These are phyloP conservation scores for Andrena fulva DNA, from an alignment of 2,888 invertebrate genomes.

Conservation along the genomic window DNA sequence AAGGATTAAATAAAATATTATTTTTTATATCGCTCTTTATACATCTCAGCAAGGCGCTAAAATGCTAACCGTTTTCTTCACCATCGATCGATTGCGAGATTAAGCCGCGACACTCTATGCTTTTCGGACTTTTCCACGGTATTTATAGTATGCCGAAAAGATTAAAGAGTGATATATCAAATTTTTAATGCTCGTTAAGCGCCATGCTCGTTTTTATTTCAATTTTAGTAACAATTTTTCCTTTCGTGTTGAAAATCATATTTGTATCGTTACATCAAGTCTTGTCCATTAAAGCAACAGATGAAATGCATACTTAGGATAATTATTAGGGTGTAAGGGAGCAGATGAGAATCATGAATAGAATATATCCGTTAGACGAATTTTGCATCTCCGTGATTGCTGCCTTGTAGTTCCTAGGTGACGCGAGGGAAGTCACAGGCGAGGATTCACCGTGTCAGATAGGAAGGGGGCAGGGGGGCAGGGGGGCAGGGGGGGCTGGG, in stretches of 20 bases:
- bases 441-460: conserved; percentile 58
- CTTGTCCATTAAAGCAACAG: conserved; percentile 67
- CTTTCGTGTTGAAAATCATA: conserved; percentile 63
- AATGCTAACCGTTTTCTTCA: conserved; percentile 49
- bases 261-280: conserved; percentile 69
- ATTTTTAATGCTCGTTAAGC: conserved; percentile 48
- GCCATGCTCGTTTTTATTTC: conserved; percentile 70
- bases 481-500: conserved; percentile 58
- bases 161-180: conserved; percentile 52
- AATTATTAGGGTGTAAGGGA: conserved; percentile 75
- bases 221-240: conserved; percentile 67
- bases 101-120: conserved; percentile 39
- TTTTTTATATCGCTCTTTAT: conserved; percentile 80
- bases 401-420: conserved; percentile 79
- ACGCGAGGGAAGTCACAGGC: conserved; percentile 67
- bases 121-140: conserved; percentile 54
- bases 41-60: conserved; percentile 63
- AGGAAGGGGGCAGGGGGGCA: conserved; percentile 45
- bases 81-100: conserved; percentile 28
- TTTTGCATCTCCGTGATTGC: conserved; percentile 75
- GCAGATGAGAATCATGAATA: conserved; percentile 70
- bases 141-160: conserved; percentile 47
- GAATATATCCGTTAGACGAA: conserved; percentile 73
- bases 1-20: conserved; percentile 80
- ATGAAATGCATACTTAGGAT: conserved; percentile 71